A percentile compares a stretch with the other conserved stretches of the same genome.
These are phyloP conservation scores for Pentalonia nigronervosa DNA, from an alignment of 1,140 invertebrate species.

Conservation along the genomic window DNA sequence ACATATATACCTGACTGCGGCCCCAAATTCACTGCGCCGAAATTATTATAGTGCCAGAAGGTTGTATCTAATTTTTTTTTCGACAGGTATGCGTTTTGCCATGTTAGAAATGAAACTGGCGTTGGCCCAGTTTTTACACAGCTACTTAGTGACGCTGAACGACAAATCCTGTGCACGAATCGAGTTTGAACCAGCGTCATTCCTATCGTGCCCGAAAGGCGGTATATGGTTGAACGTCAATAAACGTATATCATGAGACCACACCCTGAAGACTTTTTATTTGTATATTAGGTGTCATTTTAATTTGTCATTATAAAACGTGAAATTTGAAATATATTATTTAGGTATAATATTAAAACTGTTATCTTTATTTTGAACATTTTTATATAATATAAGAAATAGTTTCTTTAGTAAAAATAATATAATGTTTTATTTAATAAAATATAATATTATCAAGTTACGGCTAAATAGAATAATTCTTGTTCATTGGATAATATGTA, in stretches of 20 bases:
- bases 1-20: too few relatives aligned
- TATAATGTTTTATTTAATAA: too few relatives aligned
- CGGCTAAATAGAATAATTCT: too few relatives aligned
- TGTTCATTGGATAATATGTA: too few relatives aligned
- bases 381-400: neutral
- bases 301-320: neutral
- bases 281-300: neutral
- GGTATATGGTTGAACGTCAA: constrained; percentile 59
- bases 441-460: too few relatives aligned
- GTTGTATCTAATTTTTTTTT: neutral
- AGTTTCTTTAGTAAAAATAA: neutral
- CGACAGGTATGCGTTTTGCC: constrained; percentile 64
- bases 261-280: neutral
- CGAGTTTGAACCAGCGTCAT: constrained; percentile 49
- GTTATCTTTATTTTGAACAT: neutral
- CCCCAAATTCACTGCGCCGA: neutral
- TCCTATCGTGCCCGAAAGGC: constrained; percentile 57
- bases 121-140: constrained; percentile 61
- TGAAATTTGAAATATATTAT: neutral
- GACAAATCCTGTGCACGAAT: constrained; percentile 61
- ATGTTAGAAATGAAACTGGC: constrained; percentile 64
- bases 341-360: neutral
- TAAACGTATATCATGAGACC: neutral
- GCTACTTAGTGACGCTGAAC: constrained; percentile 66
- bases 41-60: neutral